Evolutionary conservation across 2,113 vertebrate species (phyloP).

Genomic region (Gorsachius goisagi): DNA sequence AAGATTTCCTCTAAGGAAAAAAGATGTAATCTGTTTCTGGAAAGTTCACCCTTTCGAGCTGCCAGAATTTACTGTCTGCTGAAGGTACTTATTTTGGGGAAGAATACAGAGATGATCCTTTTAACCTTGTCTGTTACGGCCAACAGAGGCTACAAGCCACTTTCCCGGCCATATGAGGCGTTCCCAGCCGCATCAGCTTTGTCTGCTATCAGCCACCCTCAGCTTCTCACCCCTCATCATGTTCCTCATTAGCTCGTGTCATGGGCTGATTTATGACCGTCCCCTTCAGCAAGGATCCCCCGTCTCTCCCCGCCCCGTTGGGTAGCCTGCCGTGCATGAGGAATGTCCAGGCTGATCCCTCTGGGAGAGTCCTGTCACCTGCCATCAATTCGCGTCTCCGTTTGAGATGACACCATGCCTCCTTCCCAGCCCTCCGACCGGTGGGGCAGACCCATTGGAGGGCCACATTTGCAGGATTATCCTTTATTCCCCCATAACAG

Average conservation of each 20-base stretch:
- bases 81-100: neutral
- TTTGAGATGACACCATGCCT: rapidly evolving
- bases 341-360: neutral
- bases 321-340: neutral
- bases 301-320: rapidly evolving
- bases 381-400: rapidly evolving
- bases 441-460: neutral
- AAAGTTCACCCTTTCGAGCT: neutral
- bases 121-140: neutral
- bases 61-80: neutral
- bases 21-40: neutral
- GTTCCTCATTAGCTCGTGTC: neutral
- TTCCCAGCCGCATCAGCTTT: neutral
- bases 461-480: neutral
- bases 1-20: conserved; percentile 49
- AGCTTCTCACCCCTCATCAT: neutral
- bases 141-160: neutral
- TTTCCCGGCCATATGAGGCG: rapidly evolving
- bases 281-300: neutral
- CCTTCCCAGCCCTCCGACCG: rapidly evolving
- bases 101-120: neutral
- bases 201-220: neutral
- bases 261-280: neutral
- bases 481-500: neutral
- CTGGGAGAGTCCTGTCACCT: neutral